Conservation (phyloP, 2,888 invertebrate species). For the Thysanoteuthis rhombus region DNA sequence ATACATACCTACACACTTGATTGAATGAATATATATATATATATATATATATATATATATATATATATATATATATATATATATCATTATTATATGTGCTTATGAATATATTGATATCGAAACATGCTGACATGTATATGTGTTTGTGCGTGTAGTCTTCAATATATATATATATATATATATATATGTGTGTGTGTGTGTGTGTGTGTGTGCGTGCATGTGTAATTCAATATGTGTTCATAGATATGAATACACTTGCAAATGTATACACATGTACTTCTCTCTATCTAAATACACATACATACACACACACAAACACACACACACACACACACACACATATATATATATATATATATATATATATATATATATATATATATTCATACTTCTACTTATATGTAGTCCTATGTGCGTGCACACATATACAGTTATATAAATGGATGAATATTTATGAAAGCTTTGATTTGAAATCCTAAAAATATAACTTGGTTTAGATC, state of each 20-base stretch:
- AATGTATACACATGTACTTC: not conserved
- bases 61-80: not conserved
- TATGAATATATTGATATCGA: not conserved
- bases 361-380: too few relatives aligned
- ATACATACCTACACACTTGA: not conserved
- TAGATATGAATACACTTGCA: not conserved
- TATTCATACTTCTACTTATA: too few relatives aligned
- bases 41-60: not conserved
- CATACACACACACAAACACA: not conserved
- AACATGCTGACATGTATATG: not conserved
- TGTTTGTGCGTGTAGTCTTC: not conserved
- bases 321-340: not conserved
- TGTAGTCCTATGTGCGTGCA: too few relatives aligned
- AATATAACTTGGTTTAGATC: too few relatives aligned
- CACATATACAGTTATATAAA: too few relatives aligned
- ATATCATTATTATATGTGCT: not conserved
- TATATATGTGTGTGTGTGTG: not conserved
- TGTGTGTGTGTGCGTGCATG: not conserved
- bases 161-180: not conserved
- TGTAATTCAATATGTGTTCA: not conserved
- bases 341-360: not conserved
- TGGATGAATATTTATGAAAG: too few relatives aligned
- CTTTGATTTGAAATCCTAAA: too few relatives aligned
- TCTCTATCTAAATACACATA: not conserved
- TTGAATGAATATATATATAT: not conserved